phyloP scores from a whole-genome alignment of 2,888 invertebrate genomes.

The Pandemis heparana region DNA sequence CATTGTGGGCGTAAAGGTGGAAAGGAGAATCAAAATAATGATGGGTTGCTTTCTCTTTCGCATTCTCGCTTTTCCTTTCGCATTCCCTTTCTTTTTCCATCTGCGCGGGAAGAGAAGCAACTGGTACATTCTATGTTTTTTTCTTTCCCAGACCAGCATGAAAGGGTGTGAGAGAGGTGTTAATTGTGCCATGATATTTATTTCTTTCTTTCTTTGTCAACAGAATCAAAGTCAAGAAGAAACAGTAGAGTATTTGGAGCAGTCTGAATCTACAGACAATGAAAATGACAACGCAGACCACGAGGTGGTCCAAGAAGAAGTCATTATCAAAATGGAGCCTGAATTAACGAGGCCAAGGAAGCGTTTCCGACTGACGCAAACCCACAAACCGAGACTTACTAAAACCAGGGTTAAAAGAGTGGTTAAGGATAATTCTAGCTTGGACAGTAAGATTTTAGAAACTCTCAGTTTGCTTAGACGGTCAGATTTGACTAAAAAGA shows the following conservation, averaged over 20 bases:
- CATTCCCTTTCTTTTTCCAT: too few relatives aligned
- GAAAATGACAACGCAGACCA: constrained; percentile 48
- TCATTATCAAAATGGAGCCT: constrained; percentile 64
- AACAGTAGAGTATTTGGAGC: constrained; percentile 16
- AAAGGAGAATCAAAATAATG: too few relatives aligned
- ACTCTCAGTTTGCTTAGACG: constrained; percentile 58
- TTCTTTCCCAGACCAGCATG: too few relatives aligned
- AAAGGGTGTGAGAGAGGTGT: too few relatives aligned
- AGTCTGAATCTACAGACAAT: constrained; percentile 27
- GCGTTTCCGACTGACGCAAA: constrained; percentile 28
- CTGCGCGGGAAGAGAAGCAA: too few relatives aligned
- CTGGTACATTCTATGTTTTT: too few relatives aligned
- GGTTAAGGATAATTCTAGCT: constrained; percentile 43
- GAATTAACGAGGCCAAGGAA: constrained; percentile 40
- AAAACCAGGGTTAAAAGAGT: constrained; percentile 49
- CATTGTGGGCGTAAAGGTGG: too few relatives aligned
- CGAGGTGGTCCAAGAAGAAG: constrained; percentile 48
- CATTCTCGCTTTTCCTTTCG: too few relatives aligned
- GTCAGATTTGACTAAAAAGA: constrained; percentile 63
- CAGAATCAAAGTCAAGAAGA: constrained; percentile 15
- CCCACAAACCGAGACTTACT: constrained; percentile 47
- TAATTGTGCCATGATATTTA: too few relatives aligned
- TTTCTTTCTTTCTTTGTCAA: not conserved
- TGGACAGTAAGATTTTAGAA: constrained; percentile 61
- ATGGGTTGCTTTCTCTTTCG: too few relatives aligned